Evolutionary conservation across 2,113 vertebrate genomes (phyloP).

Genomic region (Micromys minutus): DNA sequence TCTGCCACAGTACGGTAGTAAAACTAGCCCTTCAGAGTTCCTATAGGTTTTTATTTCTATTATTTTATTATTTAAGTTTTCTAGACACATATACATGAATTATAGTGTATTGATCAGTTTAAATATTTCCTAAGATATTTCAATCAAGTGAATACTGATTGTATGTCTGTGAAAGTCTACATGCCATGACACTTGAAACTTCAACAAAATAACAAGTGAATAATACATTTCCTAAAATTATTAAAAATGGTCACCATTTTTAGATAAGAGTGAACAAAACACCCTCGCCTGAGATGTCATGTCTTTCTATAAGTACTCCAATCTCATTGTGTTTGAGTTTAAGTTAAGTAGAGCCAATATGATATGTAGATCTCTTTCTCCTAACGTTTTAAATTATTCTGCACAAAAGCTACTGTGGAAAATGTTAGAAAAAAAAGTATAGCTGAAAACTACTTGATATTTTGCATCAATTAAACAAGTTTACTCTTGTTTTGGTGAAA

Average conservation of each 20-base stretch:
- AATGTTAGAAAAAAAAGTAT: conserved; percentile 57
- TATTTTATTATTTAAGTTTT: neutral
- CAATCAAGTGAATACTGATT: neutral
- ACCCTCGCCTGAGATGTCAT: neutral
- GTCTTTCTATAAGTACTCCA: neutral
- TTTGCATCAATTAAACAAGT: conserved; percentile 72
- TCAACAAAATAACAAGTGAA: neutral
- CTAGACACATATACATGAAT: neutral
- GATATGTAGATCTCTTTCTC: neutral
- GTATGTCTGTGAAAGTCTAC: neutral
- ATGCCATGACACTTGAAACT: neutral
- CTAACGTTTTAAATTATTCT: conserved; percentile 35
- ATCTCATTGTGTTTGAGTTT: conserved; percentile 46
- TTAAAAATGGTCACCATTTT: neutral
- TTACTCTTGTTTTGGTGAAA: conserved; percentile 70
- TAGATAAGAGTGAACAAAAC: conserved; percentile 23
- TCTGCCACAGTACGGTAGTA: neutral
- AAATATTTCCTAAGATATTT: neutral
- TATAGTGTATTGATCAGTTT: neutral
- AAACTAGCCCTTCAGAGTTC: neutral
- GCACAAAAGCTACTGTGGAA: conserved; percentile 7
- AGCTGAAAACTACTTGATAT: conserved; percentile 62
- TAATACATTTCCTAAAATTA: neutral
- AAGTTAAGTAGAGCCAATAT: neutral
- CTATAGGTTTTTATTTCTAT: neutral